Evolutionary conservation across 2,888 invertebrate species (phyloP), one percentile per base, ranked within the genome.

Genomic region (Metellina segmentata): DNA sequence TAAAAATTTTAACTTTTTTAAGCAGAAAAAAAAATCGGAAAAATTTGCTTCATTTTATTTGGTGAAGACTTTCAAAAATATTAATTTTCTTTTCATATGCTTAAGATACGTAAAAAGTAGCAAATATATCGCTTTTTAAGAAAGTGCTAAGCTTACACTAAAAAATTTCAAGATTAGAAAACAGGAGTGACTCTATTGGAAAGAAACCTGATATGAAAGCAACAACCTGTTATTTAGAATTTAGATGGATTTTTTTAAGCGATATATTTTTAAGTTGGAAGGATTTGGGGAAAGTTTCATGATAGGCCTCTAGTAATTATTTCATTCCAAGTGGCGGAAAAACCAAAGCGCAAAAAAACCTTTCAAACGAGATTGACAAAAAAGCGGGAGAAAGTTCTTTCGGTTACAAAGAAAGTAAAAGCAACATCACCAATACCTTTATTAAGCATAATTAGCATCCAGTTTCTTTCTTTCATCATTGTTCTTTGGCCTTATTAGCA

Each of bases 361-460:
- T 71, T 19, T 52, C 48, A 8, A 53, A 81, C 51, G 34, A 61
- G 51, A 49, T 52, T 11, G n/a, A 8, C 2, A 11, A 83, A 89
- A 90, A 71, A 72, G 53, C 13, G 7, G n/a, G 69, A 75, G 48
- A 89, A 70, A n/a, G 19, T 70, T 49, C 20, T 53, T 70, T 89
- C 71, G 16, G 83, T 83, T 83, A 78, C 69, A 85, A 48, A 8
- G 69, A 85, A 90, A 90, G 74, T 81, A 78, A 85, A 81, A 85
- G 72, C 61, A 7, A 13, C 69, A 13, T 70, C 20, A 48, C 51
- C 78, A 75, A 71, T 51, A 49, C 77, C 77, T 87, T 87, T 91
- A 91, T 91, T 87, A 91, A 61, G 53, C 74, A 74, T 87, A 91
- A 91, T 91, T 86, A 91, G 77, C 87, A 53, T 69, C 19, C 70